Base-by-base conservation (phyloP, 2,113 vertebrate genomes). In the Coturnix japonica region DNA sequence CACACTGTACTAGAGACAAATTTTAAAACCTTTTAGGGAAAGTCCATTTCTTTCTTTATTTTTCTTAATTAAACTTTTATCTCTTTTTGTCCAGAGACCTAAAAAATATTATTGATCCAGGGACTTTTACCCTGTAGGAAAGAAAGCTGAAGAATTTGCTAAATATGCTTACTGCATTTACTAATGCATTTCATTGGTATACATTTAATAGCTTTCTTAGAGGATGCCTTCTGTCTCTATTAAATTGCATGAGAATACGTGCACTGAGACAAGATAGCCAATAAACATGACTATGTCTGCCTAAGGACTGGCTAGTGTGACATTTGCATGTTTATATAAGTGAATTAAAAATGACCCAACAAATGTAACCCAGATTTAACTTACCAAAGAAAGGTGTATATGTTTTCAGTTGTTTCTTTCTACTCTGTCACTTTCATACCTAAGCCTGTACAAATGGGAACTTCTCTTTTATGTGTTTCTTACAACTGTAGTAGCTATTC, bases 301-400 rank as follows among this genome's bases (percentile, higher is more conserved):
- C 20, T 4, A 2, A 57, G 72, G 67, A 4, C 4, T 18, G 7
- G 3, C 10, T 79, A 2, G 2, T 4, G 0, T 61, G 14, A 15
- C 2, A 64, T 46, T 69, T 64, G 3, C 22, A 44, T 25, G 19
- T 56, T 61, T 74, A 7, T 7, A 13, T 51, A 60, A 72, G 2
- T 25, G 9, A 81, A 75, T 67, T 46, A 25, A 61, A 77, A 87
- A 44, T 21, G 76, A 81, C 16, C 13, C 4, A 66, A 61, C 0
- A 75, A 47, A 63, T 59, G 14, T 44, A 66, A 56, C 5, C 11
- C 53, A 14, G n/a, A 39, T 41, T 10, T n/a, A n/a, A n/a, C 21
- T 80, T 61, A 7, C 20, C 10, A 37, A 86, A 69, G 10, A 53
- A 31, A 90, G 49, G 1, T 9, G 2, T 51, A 8, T 51, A 13